Conservation (phyloP, 2,113 vertebrate genomes). For the Puffinus mauretanicus region DNA sequence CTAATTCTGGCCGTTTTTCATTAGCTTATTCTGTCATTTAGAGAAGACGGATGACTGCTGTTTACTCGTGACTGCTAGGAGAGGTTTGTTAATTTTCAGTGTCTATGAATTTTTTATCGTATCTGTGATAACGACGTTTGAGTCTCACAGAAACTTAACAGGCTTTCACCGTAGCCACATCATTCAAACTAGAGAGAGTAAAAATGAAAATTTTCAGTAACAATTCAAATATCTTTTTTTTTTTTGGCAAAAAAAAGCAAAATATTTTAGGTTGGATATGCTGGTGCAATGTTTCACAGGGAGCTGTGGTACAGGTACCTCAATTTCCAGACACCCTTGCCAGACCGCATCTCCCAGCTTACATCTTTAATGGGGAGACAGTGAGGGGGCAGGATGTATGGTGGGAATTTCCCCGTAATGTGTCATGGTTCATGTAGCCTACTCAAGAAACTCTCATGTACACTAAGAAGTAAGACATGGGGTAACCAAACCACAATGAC, state of each 20-base stretch:
- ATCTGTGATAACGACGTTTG: neutral
- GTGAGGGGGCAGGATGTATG: neutral
- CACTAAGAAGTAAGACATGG: neutral
- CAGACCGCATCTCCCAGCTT: neutral
- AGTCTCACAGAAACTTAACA: neutral
- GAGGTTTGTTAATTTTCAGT: neutral
- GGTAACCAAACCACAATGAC: neutral
- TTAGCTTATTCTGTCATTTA: neutral
- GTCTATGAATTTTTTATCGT: neutral
- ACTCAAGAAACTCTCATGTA: neutral
- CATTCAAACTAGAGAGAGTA: neutral
- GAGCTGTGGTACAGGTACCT: neutral
- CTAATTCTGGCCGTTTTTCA: neutral
- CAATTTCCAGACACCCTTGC: neutral
- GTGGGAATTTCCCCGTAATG: neutral
- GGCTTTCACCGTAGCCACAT: neutral
- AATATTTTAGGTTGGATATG: neutral
- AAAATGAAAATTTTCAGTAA: neutral
- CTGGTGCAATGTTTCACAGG: neutral
- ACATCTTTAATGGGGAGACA: neutral
- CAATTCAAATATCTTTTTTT: neutral
- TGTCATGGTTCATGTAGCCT: neutral
- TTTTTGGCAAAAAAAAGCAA: neutral
- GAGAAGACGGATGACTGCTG: neutral
- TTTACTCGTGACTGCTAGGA: neutral